phyloP scores from a whole-genome alignment of 2,888 invertebrate genomes.

The Ceratothoa steindachneri region DNA sequence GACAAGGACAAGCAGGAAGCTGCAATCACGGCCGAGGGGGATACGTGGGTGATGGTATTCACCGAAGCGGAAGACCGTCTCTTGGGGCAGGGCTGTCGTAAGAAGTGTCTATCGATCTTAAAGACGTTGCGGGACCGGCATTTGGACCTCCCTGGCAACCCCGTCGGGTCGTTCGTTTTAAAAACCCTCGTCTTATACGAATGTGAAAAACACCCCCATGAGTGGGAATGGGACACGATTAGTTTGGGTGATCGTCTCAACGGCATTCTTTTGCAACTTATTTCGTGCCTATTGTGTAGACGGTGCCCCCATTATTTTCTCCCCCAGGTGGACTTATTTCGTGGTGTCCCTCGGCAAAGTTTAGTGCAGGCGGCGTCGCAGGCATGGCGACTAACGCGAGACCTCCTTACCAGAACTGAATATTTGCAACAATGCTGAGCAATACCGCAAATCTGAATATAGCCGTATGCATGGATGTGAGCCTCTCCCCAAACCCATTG shows the following conservation, averaged over 20 bases:
- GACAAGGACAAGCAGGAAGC: conserved; percentile 70
- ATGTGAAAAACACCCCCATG: conserved; percentile 91
- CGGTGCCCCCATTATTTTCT: conserved; percentile 93
- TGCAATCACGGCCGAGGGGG: conserved; percentile 70
- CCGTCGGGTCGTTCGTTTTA: conserved; percentile 84
- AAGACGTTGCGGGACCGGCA: conserved; percentile 87
- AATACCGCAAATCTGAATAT: not conserved
- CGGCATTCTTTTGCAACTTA: conserved; percentile 88
- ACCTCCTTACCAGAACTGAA: conserved; percentile 83
- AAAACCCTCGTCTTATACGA: conserved; percentile 86
- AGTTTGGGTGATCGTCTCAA: conserved; percentile 86
- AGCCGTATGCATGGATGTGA: not conserved
- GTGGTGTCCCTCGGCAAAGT: conserved; percentile 81
- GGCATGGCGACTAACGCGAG: conserved; percentile 84
- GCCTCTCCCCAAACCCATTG: too few species aligned
- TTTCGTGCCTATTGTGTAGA: conserved; percentile 89
- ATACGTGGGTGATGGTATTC: conserved; percentile 90
- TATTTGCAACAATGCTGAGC: conserved; percentile 82
- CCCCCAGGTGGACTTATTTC: conserved; percentile 85
- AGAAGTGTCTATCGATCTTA: conserved; percentile 79
- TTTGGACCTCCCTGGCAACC: conserved; percentile 69
- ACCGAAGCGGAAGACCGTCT: conserved; percentile 85
- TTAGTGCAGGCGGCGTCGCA: conserved; percentile 90
- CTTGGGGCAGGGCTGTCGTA: conserved; percentile 78
- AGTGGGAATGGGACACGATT: conserved; percentile 89